These are phyloP conservation scores for Cataglyphis rosenhaueri DNA, from an alignment of 2,888 invertebrate species.

Conservation along the genomic window DNA sequence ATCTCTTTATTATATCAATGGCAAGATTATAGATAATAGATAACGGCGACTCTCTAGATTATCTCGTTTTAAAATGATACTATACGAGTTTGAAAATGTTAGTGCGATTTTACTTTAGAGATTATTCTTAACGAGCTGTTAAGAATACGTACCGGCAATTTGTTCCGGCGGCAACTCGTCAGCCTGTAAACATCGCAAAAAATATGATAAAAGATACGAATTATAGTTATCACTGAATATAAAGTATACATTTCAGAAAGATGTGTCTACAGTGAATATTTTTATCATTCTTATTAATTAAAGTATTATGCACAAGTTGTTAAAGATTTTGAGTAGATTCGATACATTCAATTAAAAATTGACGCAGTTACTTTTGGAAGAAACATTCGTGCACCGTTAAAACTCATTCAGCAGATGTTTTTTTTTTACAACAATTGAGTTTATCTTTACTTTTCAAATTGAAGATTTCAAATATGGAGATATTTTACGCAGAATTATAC, in stretches of 20 bases:
- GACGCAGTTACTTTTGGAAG: neutral
- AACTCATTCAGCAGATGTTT: neutral
- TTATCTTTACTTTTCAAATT: conserved; percentile 10
- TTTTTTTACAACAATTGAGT: neutral
- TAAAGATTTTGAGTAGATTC: conserved; percentile 27
- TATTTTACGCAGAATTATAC: neutral
- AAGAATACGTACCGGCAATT: conserved; percentile 91
- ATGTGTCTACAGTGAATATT: neutral
- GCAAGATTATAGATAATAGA: neutral
- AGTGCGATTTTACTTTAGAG: neutral
- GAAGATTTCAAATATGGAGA: neutral
- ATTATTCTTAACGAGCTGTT: conserved; percentile 1
- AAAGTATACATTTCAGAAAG: neutral
- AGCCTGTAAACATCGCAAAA: conserved; percentile 88
- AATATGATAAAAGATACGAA: conserved; percentile 49
- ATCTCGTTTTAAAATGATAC: neutral
- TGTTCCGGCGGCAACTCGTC: conserved; percentile 97
- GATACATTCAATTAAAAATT: conserved; percentile 21
- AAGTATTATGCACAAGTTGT: conserved; percentile 21
- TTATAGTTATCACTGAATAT: neutral
- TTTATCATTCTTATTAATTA: conserved; percentile 18
- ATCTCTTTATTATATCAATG: neutral
- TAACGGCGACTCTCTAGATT: neutral
- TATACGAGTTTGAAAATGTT: neutral
- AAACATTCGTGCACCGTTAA: conserved; percentile 44